Base-by-base conservation (phyloP, 2,113 vertebrate species). In the Ardeotis arabs region DNA sequence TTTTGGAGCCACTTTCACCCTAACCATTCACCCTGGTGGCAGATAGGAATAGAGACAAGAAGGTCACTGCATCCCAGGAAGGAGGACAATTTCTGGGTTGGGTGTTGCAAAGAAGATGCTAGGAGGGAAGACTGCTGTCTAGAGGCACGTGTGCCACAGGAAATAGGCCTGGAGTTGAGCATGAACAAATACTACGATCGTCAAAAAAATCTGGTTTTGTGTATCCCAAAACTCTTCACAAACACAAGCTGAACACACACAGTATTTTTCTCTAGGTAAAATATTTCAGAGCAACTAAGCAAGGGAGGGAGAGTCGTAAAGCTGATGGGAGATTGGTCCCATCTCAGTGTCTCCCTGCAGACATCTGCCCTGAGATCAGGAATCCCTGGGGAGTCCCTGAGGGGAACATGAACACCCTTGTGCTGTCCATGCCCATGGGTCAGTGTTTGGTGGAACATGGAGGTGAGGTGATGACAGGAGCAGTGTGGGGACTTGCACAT, bases 401-500 rank as follows among this genome's bases (percentile, higher is more conserved):
- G 29, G 19, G 29, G 7, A 33, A 25, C 29, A 16, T 6, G 19
- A 37, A 25, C 20, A 31, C 22, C n/a, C 22, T 53, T 2, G 0
- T 35, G 62, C n/a, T 84, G 28, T 27, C 24, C 15, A 7, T 58
- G 49, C 19, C n/a, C 73, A 28, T 24, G 49, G 35, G 29, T 50
- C 24, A 37, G 31, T 12, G 49, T 50, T 17, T 25, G 33, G 56
- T 44, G 58, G 35, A 39, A 41, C 0, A 0, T 31, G 25, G 45
- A 66, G 47, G 68, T 63, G 56, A 59, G 41, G 24, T 4, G 16
- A 39, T n/a, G 35, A 70, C 49, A 58, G 62, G 23, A 85, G 49
- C 45, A 66, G 12, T 5, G 17, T 24, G 41, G 67, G 25, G 17
- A 52, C 66, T 22, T 72, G 41, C 29, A 60, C 1, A 0, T n/a